Evolutionary conservation across 2,888 invertebrate species (phyloP).

Genomic region (Apamea sordens): DNA sequence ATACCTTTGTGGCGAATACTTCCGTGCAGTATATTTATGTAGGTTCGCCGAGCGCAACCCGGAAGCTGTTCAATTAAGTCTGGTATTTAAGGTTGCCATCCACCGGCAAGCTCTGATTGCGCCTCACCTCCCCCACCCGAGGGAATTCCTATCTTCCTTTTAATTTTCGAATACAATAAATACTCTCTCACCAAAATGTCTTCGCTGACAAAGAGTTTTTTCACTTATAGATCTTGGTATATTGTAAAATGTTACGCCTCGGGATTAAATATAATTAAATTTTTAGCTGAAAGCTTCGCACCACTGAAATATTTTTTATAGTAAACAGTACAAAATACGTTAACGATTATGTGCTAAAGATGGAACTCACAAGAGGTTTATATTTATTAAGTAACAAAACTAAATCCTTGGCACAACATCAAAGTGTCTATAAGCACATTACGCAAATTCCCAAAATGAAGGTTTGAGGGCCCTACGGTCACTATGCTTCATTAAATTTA

Average conservation of each 20-base stretch:
- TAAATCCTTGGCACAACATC: slow-evolving; percentile 40
- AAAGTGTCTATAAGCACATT: slow-evolving; percentile 52
- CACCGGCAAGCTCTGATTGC: slow-evolving; percentile 88
- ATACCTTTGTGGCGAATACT: slow-evolving; percentile 83
- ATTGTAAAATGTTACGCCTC: slow-evolving; percentile 54
- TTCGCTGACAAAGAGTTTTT: slow-evolving; percentile 74
- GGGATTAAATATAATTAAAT: slow-evolving; percentile 44
- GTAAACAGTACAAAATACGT: slow-evolving; percentile 5
- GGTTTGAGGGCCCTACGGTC: slow-evolving; percentile 36
- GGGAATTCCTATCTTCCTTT: slow-evolving; percentile 85
- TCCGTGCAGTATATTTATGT: slow-evolving; percentile 87
- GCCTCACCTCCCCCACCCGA: slow-evolving; percentile 76
- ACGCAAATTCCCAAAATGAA: slow-evolving; percentile 32
- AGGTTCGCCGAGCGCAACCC: slow-evolving; percentile 80
- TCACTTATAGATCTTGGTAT: slow-evolving; percentile 52
- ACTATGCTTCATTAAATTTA: slow-evolving; percentile 54
- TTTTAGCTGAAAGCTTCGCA: slow-evolving; percentile 33
- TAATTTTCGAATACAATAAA: slow-evolving; percentile 89
- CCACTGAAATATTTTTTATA: slow-evolving; percentile 16
- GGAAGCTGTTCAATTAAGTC: slow-evolving; percentile 90
- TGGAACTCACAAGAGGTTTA: slow-evolving; percentile 11
- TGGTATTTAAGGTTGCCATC: slow-evolving; percentile 89
- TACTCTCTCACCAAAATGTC: slow-evolving; percentile 80
- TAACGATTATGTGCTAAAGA: slow-evolving; percentile 19
- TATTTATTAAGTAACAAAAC: slow-evolving; percentile 36